Conservation (phyloP, 2,113 vertebrate genomes). For the Emydocephalus ijimae region DNA sequence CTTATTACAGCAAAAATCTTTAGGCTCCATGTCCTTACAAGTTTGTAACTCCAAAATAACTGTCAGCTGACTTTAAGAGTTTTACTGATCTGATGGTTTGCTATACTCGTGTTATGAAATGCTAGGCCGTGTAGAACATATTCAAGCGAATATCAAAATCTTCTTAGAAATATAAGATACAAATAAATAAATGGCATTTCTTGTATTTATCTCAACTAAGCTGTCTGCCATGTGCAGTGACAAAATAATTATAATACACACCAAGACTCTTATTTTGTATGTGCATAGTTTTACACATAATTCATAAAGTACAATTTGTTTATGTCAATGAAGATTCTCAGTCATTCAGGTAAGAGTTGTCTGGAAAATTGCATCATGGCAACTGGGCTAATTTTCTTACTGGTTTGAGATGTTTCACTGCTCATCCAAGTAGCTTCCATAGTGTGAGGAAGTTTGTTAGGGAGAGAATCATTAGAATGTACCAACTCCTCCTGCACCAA, state of each 20-base stretch:
- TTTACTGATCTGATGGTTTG: background rate
- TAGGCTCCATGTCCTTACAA: background rate
- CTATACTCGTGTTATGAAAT: background rate
- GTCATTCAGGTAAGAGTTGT: background rate
- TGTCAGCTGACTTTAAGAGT: accelerated
- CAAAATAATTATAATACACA: background rate
- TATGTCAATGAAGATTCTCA: background rate
- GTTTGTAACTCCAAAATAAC: conserved; percentile 19
- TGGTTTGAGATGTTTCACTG: too few relatives aligned
- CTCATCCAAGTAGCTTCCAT: too few relatives aligned
- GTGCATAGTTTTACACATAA: background rate
- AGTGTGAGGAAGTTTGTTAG: too few relatives aligned
- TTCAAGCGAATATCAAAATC: background rate
- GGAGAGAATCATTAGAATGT: too few relatives aligned
- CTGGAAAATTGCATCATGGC: background rate
- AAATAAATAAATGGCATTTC: background rate
- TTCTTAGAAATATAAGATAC: too few relatives aligned
- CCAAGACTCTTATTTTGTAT: background rate
- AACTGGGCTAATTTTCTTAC: background rate
- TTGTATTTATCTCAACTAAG: background rate
- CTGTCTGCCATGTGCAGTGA: background rate
- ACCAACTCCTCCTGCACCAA: too few relatives aligned
- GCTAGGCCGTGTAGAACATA: background rate
- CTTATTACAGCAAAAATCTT: background rate
- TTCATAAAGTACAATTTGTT: background rate